Evolutionary conservation across 2,113 vertebrate species (phyloP).

Genomic region (Actenoides hombroni): DNA sequence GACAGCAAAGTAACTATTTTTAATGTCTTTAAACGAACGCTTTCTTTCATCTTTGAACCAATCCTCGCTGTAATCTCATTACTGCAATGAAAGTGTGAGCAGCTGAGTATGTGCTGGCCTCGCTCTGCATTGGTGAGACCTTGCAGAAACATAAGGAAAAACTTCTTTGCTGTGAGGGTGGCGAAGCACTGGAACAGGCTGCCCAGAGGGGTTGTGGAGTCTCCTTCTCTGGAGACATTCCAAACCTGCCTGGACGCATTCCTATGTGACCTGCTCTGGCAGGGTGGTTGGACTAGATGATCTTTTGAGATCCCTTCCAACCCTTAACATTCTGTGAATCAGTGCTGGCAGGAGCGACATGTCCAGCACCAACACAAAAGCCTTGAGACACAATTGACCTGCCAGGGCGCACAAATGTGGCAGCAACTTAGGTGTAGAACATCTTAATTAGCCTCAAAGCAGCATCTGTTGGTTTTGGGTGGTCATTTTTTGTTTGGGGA

Average conservation of each 20-base stretch:
- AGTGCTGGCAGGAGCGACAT: background rate
- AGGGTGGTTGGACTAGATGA: too few species aligned
- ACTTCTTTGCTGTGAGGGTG: too few species aligned
- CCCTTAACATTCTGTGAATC: too few species aligned
- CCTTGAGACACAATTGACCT: background rate
- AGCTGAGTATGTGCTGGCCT: background rate
- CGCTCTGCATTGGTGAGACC: background rate
- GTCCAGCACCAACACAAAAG: background rate
- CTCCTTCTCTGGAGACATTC: too few species aligned
- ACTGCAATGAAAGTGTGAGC: background rate
- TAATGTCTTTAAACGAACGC: constrained; percentile 3
- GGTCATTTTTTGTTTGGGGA: background rate
- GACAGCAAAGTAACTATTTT: constrained; percentile 56
- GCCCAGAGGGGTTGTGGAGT: too few species aligned
- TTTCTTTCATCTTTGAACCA: constrained; percentile 20
- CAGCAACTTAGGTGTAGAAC: background rate
- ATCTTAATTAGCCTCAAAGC: background rate
- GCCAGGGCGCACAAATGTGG: background rate
- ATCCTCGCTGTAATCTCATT: background rate
- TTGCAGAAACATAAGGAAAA: too few species aligned
- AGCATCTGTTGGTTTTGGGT: background rate
- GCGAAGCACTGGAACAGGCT: too few species aligned
- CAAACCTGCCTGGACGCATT: too few species aligned
- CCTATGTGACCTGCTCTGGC: too few species aligned
- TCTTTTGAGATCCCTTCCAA: too few species aligned